Conservation (phyloP, 2,113 vertebrate genomes). For the Puffinus mauretanicus region DNA sequence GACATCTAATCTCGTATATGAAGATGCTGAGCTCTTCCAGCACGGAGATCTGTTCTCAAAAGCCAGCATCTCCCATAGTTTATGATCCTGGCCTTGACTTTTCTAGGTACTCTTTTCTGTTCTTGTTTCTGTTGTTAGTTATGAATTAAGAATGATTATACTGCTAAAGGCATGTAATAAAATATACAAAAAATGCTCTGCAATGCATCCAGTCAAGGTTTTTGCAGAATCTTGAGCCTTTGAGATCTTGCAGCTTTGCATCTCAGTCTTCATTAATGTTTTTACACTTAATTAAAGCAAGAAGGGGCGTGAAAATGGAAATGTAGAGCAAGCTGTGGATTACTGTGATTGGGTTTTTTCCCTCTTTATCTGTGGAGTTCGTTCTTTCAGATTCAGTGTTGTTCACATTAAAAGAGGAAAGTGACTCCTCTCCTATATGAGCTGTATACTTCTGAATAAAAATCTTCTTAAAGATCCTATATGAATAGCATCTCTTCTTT, state of each 20-base stretch:
- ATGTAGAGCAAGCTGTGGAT: neutral
- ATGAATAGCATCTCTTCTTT: neutral
- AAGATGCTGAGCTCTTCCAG: neutral
- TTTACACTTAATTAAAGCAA: neutral
- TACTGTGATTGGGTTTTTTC: neutral
- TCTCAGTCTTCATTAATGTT: neutral
- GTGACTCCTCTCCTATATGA: neutral
- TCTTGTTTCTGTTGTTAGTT: neutral
- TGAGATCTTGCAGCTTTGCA: neutral
- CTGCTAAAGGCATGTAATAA: neutral
- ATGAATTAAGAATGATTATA: neutral
- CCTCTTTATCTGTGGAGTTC: neutral
- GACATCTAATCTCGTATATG: rapidly evolving
- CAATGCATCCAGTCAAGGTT: neutral
- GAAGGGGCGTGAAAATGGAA: neutral
- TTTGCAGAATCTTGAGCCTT: neutral
- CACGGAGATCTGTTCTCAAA: neutral
- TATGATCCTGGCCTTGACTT: neutral
- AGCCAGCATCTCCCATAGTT: neutral
- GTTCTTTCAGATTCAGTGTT: neutral
- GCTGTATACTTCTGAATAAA: neutral
- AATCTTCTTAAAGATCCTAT: neutral
- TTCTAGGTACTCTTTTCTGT: neutral
- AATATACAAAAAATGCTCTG: neutral
- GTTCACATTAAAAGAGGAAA: neutral